Evolutionary conservation across 1,140 invertebrate species (phyloP).

Genomic region (Araneus ventricosus): DNA sequence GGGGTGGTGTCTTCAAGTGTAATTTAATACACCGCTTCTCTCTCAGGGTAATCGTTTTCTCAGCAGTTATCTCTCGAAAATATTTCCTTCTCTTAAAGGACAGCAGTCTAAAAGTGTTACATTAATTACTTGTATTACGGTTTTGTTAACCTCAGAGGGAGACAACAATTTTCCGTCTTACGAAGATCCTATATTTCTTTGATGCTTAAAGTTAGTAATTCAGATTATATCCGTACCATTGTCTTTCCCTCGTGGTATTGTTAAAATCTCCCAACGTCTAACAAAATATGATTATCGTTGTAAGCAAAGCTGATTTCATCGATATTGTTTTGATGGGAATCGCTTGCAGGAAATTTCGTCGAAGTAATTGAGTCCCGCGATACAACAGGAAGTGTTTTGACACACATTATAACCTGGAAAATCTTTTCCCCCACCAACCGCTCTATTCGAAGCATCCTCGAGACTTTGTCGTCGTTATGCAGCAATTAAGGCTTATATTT

Average conservation of each 20-base stretch:
- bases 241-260: constrained; percentile 19
- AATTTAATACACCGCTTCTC: constrained; percentile 33
- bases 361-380: background rate
- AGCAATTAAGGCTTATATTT: background rate
- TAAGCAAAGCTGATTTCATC: background rate
- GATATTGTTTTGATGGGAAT: background rate
- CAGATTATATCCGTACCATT: background rate
- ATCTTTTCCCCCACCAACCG: background rate
- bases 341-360: background rate
- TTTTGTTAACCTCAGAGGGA: constrained; percentile 13
- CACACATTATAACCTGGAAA: background rate
- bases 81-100: background rate
- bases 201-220: background rate
- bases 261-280: background rate
- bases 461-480: background rate
- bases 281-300: background rate
- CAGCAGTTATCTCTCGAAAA: constrained; percentile 28
- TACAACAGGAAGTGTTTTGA: background rate
- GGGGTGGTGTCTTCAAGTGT: constrained; percentile 12
- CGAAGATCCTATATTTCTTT: background rate
- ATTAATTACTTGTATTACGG: constrained; percentile 23
- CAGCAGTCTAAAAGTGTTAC: constrained; percentile 10
- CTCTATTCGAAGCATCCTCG: background rate
- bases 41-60: constrained; percentile 27
- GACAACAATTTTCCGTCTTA: background rate